Evolutionary conservation across 2,797 vertebrate species (phyloP).

Genomic region (Sebastes kiyomatsui): DNA sequence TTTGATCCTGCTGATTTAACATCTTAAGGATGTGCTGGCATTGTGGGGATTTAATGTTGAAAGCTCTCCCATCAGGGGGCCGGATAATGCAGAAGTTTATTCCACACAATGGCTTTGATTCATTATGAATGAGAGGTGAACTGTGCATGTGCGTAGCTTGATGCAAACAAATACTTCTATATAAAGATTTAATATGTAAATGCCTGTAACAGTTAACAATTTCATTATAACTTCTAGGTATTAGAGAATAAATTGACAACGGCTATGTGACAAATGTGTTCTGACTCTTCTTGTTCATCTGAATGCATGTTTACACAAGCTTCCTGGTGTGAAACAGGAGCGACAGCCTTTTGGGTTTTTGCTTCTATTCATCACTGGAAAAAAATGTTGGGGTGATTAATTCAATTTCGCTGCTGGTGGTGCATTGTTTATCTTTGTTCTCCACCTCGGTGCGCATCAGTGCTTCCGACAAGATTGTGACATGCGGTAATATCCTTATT

Average conservation of each 20-base stretch:
- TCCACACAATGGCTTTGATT: slow-evolving; percentile 55
- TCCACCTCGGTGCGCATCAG: slow-evolving; percentile 32
- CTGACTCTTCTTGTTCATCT: slow-evolving; percentile 25
- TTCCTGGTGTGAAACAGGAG: slow-evolving; percentile 7
- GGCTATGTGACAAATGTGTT: slow-evolving; percentile 2
- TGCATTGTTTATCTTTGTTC: slow-evolving; percentile 51
- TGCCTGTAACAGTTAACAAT: neutral
- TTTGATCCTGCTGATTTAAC: slow-evolving; percentile 39
- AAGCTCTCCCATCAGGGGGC: slow-evolving; percentile 13
- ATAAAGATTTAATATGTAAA: neutral
- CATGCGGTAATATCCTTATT: slow-evolving; percentile 38
- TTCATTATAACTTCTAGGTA: slow-evolving; percentile 10
- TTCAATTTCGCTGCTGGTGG: slow-evolving; percentile 13
- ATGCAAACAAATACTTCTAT: slow-evolving; percentile 1
- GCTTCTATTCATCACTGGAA: slow-evolving; percentile 6
- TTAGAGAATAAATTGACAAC: neutral
- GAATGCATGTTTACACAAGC: slow-evolving; percentile 16
- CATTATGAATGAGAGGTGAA: slow-evolving; percentile 60
- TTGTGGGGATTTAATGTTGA: slow-evolving; percentile 23
- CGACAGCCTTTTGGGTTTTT: slow-evolving; percentile 3
- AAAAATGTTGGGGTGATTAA: slow-evolving; percentile 28
- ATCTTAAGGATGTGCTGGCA: slow-evolving; percentile 43
- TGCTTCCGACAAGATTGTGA: slow-evolving; percentile 27
- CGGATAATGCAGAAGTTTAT: slow-evolving; percentile 25
- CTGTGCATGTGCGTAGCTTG: neutral